A percentile compares a stretch with the other conserved stretches of the same genome.
phyloP scores from a whole-genome alignment of 92 coral and sea anemone genomes.

The Zoanthus sansibaricus region DNA sequence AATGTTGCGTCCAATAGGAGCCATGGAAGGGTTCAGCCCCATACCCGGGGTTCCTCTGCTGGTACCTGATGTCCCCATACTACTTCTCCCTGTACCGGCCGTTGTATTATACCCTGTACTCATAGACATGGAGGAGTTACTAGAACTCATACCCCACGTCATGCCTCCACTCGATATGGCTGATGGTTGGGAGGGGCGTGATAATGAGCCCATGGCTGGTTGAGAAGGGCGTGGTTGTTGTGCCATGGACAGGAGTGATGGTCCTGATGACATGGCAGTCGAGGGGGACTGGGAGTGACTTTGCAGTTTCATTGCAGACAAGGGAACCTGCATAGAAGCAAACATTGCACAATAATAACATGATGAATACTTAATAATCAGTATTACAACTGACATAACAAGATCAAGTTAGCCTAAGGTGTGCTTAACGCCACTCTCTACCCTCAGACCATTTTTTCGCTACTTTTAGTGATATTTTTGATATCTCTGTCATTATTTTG shows the following conservation, averaged over 20 bases:
- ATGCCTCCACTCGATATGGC: constrained; percentile 15
- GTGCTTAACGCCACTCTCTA: too few species aligned
- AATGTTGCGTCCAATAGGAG: constrained; percentile 14
- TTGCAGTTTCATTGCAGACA: constrained; percentile 35
- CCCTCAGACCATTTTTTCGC: too few species aligned
- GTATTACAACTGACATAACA: too few species aligned
- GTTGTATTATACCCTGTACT: constrained; percentile 11
- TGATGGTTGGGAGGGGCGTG: constrained; percentile 10
- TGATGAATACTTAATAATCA: neutral
- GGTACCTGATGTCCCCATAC: constrained; percentile 18
- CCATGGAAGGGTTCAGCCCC: constrained; percentile 21
- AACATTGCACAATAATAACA: neutral
- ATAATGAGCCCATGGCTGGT: constrained; percentile 12
- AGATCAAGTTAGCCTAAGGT: too few species aligned
- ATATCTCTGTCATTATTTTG: too few species aligned
- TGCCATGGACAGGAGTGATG: constrained; percentile 5
- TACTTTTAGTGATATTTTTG: too few species aligned
- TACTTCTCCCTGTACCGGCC: constrained; percentile 7
- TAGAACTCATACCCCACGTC: constrained; percentile 18
- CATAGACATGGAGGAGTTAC: constrained; percentile 1
- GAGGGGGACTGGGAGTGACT: constrained; percentile 19
- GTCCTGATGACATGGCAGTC: neutral
- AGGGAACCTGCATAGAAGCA: neutral
- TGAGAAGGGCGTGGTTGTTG: constrained; percentile 24
- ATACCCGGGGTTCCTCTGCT: constrained; percentile 7